A percentile compares a stretch with the other conserved stretches of the same genome.
phyloP scores from a whole-genome alignment of 2,888 invertebrate species.

The Epiblema foenella region DNA sequence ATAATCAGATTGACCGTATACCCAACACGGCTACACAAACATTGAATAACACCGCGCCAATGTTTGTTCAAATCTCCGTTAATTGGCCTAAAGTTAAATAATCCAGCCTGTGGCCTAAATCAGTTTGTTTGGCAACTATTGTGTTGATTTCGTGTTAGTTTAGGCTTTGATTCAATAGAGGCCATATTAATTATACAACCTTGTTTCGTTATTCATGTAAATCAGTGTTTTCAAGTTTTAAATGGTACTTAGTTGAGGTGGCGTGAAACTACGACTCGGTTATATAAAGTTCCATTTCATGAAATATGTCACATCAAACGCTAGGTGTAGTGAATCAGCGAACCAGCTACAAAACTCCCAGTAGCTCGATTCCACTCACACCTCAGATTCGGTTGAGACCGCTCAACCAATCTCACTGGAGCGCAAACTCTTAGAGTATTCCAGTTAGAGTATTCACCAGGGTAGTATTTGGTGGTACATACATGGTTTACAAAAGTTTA shows the following conservation, averaged over 20 bases:
- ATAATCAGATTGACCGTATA: slow-evolving; percentile 1
- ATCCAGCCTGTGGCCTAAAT: slow-evolving; percentile 28
- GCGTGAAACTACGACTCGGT: too few relatives aligned
- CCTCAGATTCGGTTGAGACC: too few relatives aligned
- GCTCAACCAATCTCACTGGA: too few relatives aligned
- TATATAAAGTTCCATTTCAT: too few relatives aligned
- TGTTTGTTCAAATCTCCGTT: slow-evolving; percentile 2
- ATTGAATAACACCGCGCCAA: neutral
- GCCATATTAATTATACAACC: slow-evolving; percentile 4
- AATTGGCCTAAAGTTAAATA: slow-evolving; percentile 36
- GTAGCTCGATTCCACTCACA: too few relatives aligned
- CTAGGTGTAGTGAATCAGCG: too few relatives aligned
- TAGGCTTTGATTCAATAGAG: slow-evolving; percentile 29
- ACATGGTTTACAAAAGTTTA: too few relatives aligned
- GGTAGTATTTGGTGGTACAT: too few relatives aligned
- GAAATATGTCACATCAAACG: too few relatives aligned
- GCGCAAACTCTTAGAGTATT: too few relatives aligned
- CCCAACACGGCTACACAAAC: neutral
- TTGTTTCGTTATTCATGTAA: neutral
- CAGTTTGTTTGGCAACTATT: slow-evolving; percentile 34
- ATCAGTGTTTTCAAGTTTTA: neutral
- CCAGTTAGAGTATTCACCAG: too few relatives aligned
- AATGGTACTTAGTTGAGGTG: neutral
- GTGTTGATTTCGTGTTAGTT: slow-evolving; percentile 35
- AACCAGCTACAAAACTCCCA: too few relatives aligned